Percentiles rank a stretch among this genome's conserved stretches.
phyloP scores from a whole-genome alignment of 2,888 invertebrate genomes.

The Apomyelois bistriatella region DNA sequence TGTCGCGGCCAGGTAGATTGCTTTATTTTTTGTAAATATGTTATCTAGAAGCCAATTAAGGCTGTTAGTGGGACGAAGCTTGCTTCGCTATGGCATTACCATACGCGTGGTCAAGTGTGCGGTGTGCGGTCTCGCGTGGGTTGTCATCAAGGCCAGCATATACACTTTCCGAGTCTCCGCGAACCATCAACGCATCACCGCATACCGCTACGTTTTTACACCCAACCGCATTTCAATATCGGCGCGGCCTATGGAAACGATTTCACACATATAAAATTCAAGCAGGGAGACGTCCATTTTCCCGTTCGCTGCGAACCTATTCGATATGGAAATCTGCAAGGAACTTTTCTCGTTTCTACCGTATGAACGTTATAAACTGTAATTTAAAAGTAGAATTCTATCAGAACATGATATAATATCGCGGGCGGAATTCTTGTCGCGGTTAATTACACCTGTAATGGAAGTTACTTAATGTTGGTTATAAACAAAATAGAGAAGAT shows the following conservation, averaged over 20 bases:
- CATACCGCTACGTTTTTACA: conserved; percentile 44
- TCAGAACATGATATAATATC: not conserved
- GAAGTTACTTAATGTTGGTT: conserved; percentile 31
- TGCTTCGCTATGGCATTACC: conserved; percentile 20
- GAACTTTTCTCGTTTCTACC: conserved; percentile 23
- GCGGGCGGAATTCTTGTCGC: conserved; percentile 18
- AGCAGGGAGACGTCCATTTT: conserved; percentile 27
- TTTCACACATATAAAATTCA: conserved; percentile 40
- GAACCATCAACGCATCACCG: conserved; percentile 52
- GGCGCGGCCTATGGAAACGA: conserved; percentile 20
- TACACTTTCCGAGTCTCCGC: conserved; percentile 22
- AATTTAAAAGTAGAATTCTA: not conserved
- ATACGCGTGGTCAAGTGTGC: conserved; percentile 23
- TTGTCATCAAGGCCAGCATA: conserved; percentile 57
- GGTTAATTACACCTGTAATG: conserved; percentile 24
- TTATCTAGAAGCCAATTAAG: conserved; percentile 17
- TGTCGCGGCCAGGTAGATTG: not conserved
- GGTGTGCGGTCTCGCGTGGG: conserved; percentile 54
- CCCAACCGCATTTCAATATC: conserved; percentile 21
- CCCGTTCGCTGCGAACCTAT: conserved; percentile 26
- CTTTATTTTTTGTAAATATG: not conserved
- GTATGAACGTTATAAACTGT: not conserved
- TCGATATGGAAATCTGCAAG: conserved; percentile 33
- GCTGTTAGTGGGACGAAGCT: conserved; percentile 21
- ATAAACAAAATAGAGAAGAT: conserved; percentile 22